These are phyloP conservation scores for Lamellibrachia luymesi DNA, from an alignment of 1,140 invertebrate genomes.

Conservation along the genomic window DNA sequence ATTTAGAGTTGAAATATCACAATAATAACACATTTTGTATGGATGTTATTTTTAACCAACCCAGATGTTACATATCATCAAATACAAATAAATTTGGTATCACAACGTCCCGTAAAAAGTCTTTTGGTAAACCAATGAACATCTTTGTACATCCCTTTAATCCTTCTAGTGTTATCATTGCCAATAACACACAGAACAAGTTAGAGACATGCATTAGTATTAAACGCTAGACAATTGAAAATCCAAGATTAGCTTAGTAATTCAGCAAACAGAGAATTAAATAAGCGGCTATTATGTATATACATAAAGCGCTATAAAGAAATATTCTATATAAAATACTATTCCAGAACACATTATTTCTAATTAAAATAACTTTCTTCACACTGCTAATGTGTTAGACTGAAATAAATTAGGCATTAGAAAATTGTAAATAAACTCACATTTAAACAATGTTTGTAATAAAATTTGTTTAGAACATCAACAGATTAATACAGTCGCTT, in stretches of 20 bases:
- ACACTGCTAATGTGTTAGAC: not conserved
- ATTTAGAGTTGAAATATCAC: not conserved
- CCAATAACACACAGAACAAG: not conserved
- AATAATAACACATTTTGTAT: not conserved
- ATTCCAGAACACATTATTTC: not conserved
- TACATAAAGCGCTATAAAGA: no score
- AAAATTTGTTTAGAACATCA: not conserved
- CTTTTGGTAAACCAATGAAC: not conserved
- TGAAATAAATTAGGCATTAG: not conserved
- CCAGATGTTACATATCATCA: not conserved
- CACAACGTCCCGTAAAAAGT: no score
- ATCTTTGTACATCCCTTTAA: not conserved
- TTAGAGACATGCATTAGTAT: not conserved
- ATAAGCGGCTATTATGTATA: not conserved
- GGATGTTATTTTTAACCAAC: not conserved
- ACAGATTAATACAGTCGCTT: not conserved
- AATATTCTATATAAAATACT: not conserved
- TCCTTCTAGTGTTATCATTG: not conserved
- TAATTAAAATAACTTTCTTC: not conserved
- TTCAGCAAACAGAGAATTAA: not conserved
- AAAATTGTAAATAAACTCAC: no score
- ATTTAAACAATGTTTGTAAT: no score
- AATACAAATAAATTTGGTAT: not conserved
- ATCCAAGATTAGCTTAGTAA: no score
- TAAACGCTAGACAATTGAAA: not conserved